Evolutionary conservation across 2,888 invertebrate species (phyloP), one percentile per base, ranked within the genome.

Genomic region (Calameuta filiformis): DNA sequence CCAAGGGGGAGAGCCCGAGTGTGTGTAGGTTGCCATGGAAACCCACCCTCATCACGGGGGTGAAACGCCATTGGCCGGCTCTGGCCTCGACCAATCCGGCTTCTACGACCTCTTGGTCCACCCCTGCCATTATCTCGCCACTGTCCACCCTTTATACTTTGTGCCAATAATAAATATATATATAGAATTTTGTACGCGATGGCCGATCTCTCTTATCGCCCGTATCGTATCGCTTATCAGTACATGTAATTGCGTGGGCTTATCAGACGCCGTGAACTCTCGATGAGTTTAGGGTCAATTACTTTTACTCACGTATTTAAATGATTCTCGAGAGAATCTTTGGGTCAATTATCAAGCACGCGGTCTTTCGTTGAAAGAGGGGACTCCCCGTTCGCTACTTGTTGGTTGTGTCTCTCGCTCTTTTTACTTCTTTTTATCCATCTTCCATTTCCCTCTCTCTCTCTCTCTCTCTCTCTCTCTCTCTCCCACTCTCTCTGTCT

Each of bases 1-100:
- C 91, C 91, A 90, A 90, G 90, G 89, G 89, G 90, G 90, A 87
- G 87, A 76, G 88, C 84, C 85, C 87, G 86, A 85, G 86, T 84
- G 83, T 85, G 81, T 81, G 83, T 77, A 86, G 85, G 91, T 91
- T 90, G 87, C 90, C 88, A 90, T 91, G 88, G 89, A 84, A 87
- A 91, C 91, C 84, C 88, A 89, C 89, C 89, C 89, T 89, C 87
- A 83, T 83, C 86, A 88, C 89, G 91, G 91, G 90, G 90, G 90
- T 90, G 91, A 90, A 90, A 86, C 90, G 90, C 91, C 91, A 91
- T 91, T 91, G 91, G 91, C 91, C 91, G 89, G 90, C 87, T 83
- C 77, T 78, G 79, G 78, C 75, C 82, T 83, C 83, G 83, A 83
- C 86, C 81, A 85, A 83, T 83, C 86, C 81, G 79, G 79, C 83